These are phyloP conservation scores for Phoeniculus purpureus DNA, from an alignment of 2,797 vertebrate genomes.

Conservation along the genomic window DNA sequence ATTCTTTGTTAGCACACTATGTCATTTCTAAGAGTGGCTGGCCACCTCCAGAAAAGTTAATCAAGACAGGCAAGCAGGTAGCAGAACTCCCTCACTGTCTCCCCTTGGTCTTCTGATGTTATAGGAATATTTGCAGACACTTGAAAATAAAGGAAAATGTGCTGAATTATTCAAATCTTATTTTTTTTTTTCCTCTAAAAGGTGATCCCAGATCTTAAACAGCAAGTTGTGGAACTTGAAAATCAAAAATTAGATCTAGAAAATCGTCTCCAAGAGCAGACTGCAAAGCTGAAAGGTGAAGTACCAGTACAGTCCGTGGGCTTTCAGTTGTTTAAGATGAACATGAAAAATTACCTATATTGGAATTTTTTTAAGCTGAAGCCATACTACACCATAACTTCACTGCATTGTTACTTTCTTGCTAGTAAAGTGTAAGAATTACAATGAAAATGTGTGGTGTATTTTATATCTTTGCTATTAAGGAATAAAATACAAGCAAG, in stretches of 20 bases:
- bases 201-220: slow-evolving; percentile 91
- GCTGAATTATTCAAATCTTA: neutral
- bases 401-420: neutral
- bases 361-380: neutral
- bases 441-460: neutral
- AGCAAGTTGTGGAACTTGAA: slow-evolving; percentile 89
- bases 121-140: neutral
- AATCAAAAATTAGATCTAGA: slow-evolving; percentile 90
- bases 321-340: neutral
- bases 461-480: neutral
- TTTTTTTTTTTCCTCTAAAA: slow-evolving; percentile 58
- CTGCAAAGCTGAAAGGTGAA: slow-evolving; percentile 82
- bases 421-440: neutral
- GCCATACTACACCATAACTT: neutral
- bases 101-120: neutral
- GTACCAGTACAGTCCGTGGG: neutral
- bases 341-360: neutral
- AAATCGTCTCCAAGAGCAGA: slow-evolving; percentile 80
- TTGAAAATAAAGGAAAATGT: neutral
- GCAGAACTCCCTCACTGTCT: neutral
- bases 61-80: neutral
- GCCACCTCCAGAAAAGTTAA: neutral
- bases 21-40: neutral
- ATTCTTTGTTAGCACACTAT: neutral
- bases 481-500: neutral